Percentiles rank a stretch among this genome's conserved stretches.
Conservation (phyloP, 2,113 vertebrate species). For the Percopsis transmontana region DNA sequence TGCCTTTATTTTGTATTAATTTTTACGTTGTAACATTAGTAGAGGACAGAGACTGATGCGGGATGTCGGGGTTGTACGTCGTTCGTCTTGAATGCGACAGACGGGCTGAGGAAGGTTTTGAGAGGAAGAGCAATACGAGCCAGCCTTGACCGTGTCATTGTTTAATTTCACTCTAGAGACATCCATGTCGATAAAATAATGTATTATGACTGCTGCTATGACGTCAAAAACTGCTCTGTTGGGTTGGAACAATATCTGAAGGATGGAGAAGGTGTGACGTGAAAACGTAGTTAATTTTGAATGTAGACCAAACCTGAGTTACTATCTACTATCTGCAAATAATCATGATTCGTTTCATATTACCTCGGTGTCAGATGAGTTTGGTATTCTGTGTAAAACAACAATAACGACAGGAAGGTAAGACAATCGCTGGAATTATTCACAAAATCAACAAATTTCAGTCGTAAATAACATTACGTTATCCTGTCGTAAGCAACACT, state of each 20-base stretch:
- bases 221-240: slow-evolving; percentile 2
- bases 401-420: neutral
- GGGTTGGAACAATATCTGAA: slow-evolving; percentile 2
- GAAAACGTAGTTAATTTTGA: slow-evolving; percentile 27
- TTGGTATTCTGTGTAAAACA: slow-evolving; percentile 1
- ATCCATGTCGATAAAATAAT: slow-evolving; percentile 4
- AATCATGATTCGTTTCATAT: neutral
- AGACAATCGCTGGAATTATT: neutral
- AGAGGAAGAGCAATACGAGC: neutral
- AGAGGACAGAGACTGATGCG: slow-evolving; percentile 15
- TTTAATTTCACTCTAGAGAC: slow-evolving; percentile 22
- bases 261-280: slow-evolving; percentile 21
- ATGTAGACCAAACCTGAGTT: slow-evolving; percentile 41
- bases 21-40: slow-evolving; percentile 45
- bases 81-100: slow-evolving; percentile 7
- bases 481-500: neutral
- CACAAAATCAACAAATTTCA: neutral
- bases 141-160: slow-evolving; percentile 8
- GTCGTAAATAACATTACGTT: neutral
- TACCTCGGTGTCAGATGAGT: neutral
- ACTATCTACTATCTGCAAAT: slow-evolving; percentile 17
- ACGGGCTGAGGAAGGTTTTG: slow-evolving; percentile 9
- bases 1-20: slow-evolving; percentile 74
- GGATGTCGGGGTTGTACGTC: slow-evolving; percentile 9
- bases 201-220: neutral